phyloP scores from a whole-genome alignment of 2,888 invertebrate genomes.

The Andricus quercusramuli region DNA sequence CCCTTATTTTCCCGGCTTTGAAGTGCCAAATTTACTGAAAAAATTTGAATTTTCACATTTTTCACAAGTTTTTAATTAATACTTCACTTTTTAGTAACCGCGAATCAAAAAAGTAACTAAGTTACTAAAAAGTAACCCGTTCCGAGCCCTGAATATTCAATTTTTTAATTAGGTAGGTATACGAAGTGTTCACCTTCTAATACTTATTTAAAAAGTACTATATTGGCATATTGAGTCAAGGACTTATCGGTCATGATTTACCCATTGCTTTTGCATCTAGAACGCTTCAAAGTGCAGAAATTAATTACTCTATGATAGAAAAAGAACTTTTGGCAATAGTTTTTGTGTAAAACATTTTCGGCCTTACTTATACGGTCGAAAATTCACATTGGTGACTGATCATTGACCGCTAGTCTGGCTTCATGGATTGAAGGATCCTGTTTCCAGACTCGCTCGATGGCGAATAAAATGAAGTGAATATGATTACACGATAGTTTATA shows the following conservation, averaged over 20 bases:
- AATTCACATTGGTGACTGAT: too few species aligned
- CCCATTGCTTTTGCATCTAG: constrained; percentile 41
- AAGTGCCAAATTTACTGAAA: too few species aligned
- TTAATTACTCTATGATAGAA: constrained; percentile 29
- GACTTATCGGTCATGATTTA: constrained; percentile 4
- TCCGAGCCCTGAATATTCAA: too few species aligned
- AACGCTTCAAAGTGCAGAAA: constrained; percentile 23
- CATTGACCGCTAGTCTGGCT: constrained; percentile 37
- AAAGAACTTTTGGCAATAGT: constrained; percentile 40
- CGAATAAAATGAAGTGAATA: constrained; percentile 61
- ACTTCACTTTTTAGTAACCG: too few species aligned
- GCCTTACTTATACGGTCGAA: constrained; percentile 40
- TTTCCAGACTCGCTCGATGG: constrained; percentile 38
- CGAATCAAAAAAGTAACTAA: too few species aligned
- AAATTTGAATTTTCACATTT: too few species aligned
- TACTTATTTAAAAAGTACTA: too few species aligned
- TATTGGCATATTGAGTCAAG: constrained; percentile 41
- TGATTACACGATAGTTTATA: constrained; percentile 65
- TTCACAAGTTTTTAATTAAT: too few species aligned
- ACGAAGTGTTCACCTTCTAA: too few species aligned
- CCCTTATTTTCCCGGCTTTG: too few species aligned
- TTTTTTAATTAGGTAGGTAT: too few species aligned
- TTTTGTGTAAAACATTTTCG: constrained; percentile 36
- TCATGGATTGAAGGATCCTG: background rate
- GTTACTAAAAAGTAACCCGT: too few species aligned